Base-by-base conservation (phyloP, 2,888 invertebrate genomes). In the Cataglyphis albicans region DNA sequence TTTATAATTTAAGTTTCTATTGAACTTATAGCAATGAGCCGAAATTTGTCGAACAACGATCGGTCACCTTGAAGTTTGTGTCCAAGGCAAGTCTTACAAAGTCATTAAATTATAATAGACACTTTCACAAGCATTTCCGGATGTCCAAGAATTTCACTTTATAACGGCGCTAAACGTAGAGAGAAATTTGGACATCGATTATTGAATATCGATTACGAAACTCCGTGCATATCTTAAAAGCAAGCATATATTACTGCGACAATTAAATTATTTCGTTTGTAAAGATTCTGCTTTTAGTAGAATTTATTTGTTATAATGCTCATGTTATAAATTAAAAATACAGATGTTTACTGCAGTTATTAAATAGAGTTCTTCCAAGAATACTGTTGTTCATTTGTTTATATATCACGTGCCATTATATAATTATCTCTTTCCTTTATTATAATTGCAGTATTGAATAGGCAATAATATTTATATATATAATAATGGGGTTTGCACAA, bases 1-100 rank as follows among this genome's bases (percentile, higher is more conserved):
- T 82, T 64, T 59, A 67, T 38, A 59, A 82, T 76, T 59, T 21
- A 78, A 76, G 82, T 82, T 78, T 78, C 82, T 82, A 67, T 82
- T 82, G 65, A 63, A 82, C 76, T 75, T 82, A 44, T 18, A n/a
- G 44, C 64, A 59, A 57, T 32, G 32, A 38, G 75, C 41, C 29
- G 41, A 75, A 82, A 44, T 76, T 82, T 82, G 78, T 82, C 78
- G 67, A 68, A 65, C 78, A 82, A 82, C 82, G 78, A 78, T 68
- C 82, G 52, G 76, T 68, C 59, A 65, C 48, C 67, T 78, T 78
- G 76, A 82, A 82, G 78, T 67, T 78, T 67, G 67, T 67, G 67
- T 67, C 78, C 67, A 29, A 75, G 67, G 48, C 65, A 38, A 78
- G 82, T 78, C 38, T 41, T 29, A 57, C n/a, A 38, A 76, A 78